Percentiles rank a stretch among this genome's conserved stretches.
Conservation (phyloP, 1,140 invertebrate genomes). For the Tyrophagus putrescentiae region DNA sequence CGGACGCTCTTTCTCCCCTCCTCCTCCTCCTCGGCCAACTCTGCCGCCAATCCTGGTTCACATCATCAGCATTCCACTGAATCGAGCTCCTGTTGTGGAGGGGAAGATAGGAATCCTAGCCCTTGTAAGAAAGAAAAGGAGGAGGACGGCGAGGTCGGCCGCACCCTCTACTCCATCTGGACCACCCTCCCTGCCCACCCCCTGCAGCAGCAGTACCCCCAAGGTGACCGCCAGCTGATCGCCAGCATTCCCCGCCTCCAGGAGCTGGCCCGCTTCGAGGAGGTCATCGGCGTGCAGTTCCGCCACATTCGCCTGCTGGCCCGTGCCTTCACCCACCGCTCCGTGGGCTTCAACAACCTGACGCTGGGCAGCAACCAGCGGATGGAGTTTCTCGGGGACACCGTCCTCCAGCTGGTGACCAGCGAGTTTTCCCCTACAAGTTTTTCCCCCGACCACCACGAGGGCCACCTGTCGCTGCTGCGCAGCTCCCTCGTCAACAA, state of each 20-base stretch:
- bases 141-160: conserved; percentile 37
- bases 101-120: no score
- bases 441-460: conserved; percentile 95
- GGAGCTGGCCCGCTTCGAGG: conserved; percentile 73
- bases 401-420: conserved; percentile 85
- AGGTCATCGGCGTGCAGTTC: conserved; percentile 78
- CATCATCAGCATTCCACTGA: no score
- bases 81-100: no score
- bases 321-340: conserved; percentile 86
- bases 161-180: conserved; percentile 56
- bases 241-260: conserved; percentile 55
- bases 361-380: conserved; percentile 95
- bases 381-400: conserved; percentile 93
- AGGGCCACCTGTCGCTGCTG: conserved; percentile 91
- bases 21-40: no score
- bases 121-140: no score
- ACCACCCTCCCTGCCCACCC: conserved; percentile 71
- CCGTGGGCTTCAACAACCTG: conserved; percentile 85
- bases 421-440: conserved; percentile 92
- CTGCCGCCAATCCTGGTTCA: no score
- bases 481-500: conserved; percentile 89
- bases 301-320: conserved; percentile 86
- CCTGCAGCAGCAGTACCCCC: conserved; percentile 64
- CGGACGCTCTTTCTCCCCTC: conserved; percentile 69
- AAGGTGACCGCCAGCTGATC: conserved; percentile 85